A percentile compares a stretch with the other conserved stretches of the same genome.
Conservation (phyloP, 2,113 vertebrate species). For the Gymnarchus niloticus region DNA sequence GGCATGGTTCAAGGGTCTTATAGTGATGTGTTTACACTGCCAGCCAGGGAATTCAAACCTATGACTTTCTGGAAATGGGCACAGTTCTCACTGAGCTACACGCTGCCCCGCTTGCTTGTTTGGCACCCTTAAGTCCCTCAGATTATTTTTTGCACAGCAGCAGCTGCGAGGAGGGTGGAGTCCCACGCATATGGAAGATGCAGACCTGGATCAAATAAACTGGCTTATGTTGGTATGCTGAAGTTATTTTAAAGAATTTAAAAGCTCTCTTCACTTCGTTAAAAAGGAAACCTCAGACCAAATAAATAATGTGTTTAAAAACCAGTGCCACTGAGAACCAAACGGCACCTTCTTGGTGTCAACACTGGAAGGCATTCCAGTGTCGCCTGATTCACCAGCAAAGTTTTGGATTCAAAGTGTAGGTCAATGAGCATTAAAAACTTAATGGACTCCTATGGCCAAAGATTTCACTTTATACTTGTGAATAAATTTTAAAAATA, state of each 20-base stretch:
- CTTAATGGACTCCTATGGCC: not conserved
- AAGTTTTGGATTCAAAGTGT: not conserved
- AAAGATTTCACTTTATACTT: not conserved
- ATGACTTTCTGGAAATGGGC: not conserved
- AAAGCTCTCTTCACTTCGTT: not conserved
- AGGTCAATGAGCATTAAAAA: not conserved
- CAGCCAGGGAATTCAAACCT: no score
- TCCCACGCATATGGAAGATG: not conserved
- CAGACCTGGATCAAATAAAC: not conserved
- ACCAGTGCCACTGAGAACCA: not conserved
- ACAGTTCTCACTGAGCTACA: not conserved
- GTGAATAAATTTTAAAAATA: not conserved
- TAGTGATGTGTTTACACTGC: no score
- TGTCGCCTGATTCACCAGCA: not conserved
- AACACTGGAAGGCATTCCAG: not conserved
- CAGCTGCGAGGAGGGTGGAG: not conserved
- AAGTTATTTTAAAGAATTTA: conserved; percentile 1
- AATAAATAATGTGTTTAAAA: not conserved
- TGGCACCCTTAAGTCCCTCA: not conserved
- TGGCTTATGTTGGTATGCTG: not conserved
- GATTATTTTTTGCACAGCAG: not conserved
- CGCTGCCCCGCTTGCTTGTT: not conserved
- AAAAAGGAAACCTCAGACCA: not conserved
- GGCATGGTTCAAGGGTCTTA: no score
- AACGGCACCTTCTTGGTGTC: conserved; percentile 2